A percentile compares a stretch with the other conserved stretches of the same genome.
Conservation (phyloP, 30 jellyfish, hydroid and myxozoan species). For the Cassiopea andromeda region DNA sequence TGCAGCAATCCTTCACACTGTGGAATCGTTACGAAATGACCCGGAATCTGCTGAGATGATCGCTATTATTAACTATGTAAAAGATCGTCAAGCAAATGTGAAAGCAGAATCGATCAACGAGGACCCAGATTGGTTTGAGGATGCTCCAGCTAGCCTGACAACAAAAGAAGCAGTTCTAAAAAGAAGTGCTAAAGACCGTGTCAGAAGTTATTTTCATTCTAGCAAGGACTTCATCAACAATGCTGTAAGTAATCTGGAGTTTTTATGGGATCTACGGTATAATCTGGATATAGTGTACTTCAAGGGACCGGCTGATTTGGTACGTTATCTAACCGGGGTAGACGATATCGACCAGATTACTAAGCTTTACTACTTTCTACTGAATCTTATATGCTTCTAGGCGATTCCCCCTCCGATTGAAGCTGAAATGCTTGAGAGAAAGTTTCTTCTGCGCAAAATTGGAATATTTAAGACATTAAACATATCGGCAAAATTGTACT, state of each 20-base stretch:
- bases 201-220: conserved; percentile 78
- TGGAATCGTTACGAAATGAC: conserved; percentile 41
- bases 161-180: conserved; percentile 79
- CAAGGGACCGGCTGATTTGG: too few species aligned
- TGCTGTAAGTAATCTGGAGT: conserved; percentile 33
- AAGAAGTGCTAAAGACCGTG: conserved; percentile 77
- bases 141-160: conserved; percentile 54
- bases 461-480: too few species aligned
- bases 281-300: background rate
- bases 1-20: conserved; percentile 26
- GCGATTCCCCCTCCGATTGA: too few species aligned
- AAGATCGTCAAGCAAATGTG: conserved; percentile 44
- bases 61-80: conserved; percentile 65
- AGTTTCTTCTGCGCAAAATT: too few species aligned
- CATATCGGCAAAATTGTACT: too few species aligned
- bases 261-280: background rate
- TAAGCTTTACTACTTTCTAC: too few species aligned
- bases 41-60: conserved; percentile 77
- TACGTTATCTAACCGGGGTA: too few species aligned
- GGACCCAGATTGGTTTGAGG: conserved; percentile 98
- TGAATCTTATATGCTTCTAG: too few species aligned
- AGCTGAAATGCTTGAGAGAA: too few species aligned
- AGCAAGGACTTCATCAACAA: conserved; percentile 80
- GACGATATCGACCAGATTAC: too few species aligned
- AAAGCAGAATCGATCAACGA: conserved; percentile 85